Evolutionary conservation across 2,797 vertebrate species (phyloP).

Genomic region (Heteromormyrus szaboi): DNA sequence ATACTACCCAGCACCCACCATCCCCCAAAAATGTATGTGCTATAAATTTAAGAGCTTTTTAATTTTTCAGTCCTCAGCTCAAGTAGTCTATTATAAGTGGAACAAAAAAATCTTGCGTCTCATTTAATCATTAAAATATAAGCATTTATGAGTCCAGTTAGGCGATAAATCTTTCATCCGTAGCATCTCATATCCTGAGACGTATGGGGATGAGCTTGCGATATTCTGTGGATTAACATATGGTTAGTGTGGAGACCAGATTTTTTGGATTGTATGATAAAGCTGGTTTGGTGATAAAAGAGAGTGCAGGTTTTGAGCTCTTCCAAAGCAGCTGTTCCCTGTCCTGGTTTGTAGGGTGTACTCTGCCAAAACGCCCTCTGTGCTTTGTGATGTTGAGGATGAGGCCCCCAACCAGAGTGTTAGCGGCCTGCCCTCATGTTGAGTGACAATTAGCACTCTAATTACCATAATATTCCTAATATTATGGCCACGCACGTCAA

Average conservation of each 20-base stretch:
- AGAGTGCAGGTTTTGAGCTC: neutral
- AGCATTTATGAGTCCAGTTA: neutral
- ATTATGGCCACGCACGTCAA: neutral
- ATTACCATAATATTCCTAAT: slow-evolving; percentile 15
- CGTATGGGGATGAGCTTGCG: neutral
- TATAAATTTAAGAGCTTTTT: neutral
- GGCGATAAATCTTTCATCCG: neutral
- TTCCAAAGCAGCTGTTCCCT: neutral
- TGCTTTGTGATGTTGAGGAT: neutral
- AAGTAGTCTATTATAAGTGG: neutral
- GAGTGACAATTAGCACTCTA: slow-evolving; percentile 23
- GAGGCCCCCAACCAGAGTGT: neutral
- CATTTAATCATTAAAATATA: neutral
- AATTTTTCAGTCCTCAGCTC: neutral
- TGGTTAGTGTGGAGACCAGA: neutral
- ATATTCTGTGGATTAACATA: neutral
- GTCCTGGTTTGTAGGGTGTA: neutral
- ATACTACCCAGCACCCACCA: neutral
- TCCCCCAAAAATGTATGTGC: neutral
- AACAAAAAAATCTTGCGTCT: neutral
- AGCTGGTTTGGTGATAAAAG: slow-evolving; percentile 3
- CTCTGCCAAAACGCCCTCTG: neutral
- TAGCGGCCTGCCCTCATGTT: neutral
- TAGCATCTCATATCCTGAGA: neutral
- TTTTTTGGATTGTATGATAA: neutral